A percentile compares a stretch with the other conserved stretches of the same genome.
Evolutionary conservation across 2,888 invertebrate species (phyloP).

Genomic region (Eumerus sabulonum): DNA sequence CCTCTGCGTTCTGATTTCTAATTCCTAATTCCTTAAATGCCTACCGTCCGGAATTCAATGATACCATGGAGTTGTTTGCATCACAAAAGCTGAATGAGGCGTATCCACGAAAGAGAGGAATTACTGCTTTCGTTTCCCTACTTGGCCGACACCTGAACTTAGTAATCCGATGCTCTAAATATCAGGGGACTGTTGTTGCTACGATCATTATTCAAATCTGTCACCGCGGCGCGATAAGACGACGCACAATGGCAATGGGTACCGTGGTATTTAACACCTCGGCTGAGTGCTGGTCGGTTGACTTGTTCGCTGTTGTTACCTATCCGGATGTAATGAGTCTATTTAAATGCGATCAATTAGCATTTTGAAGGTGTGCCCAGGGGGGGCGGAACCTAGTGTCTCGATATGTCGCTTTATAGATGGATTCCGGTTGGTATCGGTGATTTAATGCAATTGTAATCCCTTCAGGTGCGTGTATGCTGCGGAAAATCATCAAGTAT

Average conservation of each 20-base stretch:
- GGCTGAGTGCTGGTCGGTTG: background rate
- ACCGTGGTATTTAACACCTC: constrained; percentile 31
- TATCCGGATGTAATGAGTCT: constrained; percentile 42
- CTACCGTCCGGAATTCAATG: constrained; percentile 30
- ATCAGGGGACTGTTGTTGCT: constrained; percentile 18
- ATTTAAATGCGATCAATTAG: constrained; percentile 57
- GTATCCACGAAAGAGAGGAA: constrained; percentile 27
- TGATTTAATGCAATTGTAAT: constrained; percentile 52
- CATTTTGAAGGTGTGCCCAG: constrained; percentile 52
- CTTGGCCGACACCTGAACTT: background rate
- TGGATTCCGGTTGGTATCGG: constrained; percentile 41
- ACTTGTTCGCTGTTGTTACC: too few relatives aligned
- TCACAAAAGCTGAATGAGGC: constrained; percentile 26
- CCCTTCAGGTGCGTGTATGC: constrained; percentile 14
- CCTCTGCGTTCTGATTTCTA: background rate
- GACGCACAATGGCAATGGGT: constrained; percentile 43
- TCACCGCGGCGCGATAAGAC: constrained; percentile 50
- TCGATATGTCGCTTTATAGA: constrained; percentile 45
- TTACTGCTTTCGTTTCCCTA: constrained; percentile 10
- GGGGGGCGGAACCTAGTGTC: constrained; percentile 30
- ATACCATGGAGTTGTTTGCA: constrained; percentile 30
- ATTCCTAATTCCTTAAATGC: constrained; percentile 3
- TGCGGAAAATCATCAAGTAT: constrained; percentile 8
- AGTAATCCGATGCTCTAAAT: constrained; percentile 15
- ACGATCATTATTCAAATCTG: constrained; percentile 54